These are phyloP conservation scores for Xenops minutus DNA, from an alignment of 2,797 vertebrate genomes.

Conservation along the genomic window DNA sequence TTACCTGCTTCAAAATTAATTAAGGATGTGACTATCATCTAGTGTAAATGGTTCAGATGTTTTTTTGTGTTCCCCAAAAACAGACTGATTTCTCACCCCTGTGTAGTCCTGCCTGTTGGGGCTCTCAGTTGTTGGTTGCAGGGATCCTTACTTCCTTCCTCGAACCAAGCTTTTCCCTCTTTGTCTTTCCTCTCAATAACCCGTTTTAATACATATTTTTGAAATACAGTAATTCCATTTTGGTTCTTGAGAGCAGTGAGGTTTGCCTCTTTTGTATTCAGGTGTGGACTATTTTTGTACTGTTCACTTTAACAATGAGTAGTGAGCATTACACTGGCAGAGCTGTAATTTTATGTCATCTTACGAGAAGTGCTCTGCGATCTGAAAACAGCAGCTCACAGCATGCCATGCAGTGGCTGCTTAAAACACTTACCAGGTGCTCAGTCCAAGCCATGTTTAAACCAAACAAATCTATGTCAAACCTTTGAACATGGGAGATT, in stretches of 20 bases:
- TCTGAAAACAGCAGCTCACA: not conserved
- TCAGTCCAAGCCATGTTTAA: not conserved
- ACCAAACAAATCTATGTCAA: not conserved
- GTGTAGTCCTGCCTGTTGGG: fast-evolving
- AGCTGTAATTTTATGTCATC: not conserved
- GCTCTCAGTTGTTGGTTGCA: not conserved
- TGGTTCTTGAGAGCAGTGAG: not conserved
- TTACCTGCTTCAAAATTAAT: not conserved
- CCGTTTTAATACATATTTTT: not conserved
- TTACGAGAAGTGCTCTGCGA: not conserved
- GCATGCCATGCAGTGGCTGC: not conserved
- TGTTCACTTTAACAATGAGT: not conserved
- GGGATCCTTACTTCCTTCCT: not conserved
- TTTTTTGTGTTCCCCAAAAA: not conserved
- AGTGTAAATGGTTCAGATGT: not conserved
- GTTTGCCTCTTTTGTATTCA: not conserved
- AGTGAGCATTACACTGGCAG: not conserved
- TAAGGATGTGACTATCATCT: not conserved
- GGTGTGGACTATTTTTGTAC: not conserved
- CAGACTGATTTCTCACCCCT: not conserved
- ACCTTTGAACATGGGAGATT: not conserved
- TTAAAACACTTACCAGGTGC: not conserved
- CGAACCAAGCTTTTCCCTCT: not conserved
- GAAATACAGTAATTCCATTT: not conserved
- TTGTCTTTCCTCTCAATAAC: not conserved